Base-by-base conservation (phyloP, 2,113 vertebrate species). In the Grammomys dolichurus region DNA sequence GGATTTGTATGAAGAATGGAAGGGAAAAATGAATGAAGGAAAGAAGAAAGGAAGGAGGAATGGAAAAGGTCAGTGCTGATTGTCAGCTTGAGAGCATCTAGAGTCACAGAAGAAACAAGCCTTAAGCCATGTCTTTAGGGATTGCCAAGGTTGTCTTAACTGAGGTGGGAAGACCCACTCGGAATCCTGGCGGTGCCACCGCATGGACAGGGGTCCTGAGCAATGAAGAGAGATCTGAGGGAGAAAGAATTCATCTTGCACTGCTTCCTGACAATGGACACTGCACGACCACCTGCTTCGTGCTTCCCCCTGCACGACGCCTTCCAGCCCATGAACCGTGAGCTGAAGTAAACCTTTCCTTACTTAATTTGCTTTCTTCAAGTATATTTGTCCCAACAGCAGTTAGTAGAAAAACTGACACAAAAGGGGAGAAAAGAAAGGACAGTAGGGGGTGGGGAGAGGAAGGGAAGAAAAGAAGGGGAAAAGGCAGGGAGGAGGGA, bases 401-500 rank as follows among this genome's bases (percentile, higher is more conserved):
- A 36, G n/a, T 36, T 69, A 36, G 22, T 54, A 17, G 51, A 43
- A 67, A 54, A 70, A 54, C 85, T 72, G n/a, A 70, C 26, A 72
- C 65, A 72, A 13, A 70, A 33, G 20, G 69, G 20, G 31, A 51
- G 28, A 87, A 24, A 70, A 65, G 46, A 54, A 54, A 14, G 4
- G 43, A 8, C 17, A 4, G 28, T 1, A 40, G 17, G 2, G 26
- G 4, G 12, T 1, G 28, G 16, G 28, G 9, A 43, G 5, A 46
- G 63, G 13, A 40, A 56, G 46, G 11, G 51, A 65, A 43, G 28
- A n/a, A 22, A 40, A 40, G 20, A 40, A 33, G 31, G 24, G 16
- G 63, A 43, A 31, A 33, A 13, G 46, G 26, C 77, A 54, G 28
- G 58, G 31, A 8, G 26, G 36, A 54, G n/a, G 43, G 10, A 70